Conservation (phyloP, 2,113 vertebrate species). For the Heptranchias perlo region DNA sequence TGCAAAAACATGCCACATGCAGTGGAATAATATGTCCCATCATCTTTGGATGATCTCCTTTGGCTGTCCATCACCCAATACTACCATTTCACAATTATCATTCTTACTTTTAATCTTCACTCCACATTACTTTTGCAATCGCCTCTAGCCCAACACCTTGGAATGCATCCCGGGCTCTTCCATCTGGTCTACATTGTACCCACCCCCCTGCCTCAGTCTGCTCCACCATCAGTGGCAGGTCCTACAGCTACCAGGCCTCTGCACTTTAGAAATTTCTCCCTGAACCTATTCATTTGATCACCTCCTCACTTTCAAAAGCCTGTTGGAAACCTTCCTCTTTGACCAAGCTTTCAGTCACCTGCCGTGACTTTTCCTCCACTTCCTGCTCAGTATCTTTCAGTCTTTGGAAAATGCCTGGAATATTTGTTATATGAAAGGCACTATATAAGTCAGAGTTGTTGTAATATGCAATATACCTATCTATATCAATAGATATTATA, state of each 20-base stretch:
- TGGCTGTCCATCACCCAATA: too few species aligned
- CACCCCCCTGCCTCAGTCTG: neutral
- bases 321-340: neutral
- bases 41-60: too few species aligned
- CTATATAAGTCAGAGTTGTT: too few species aligned
- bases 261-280: neutral
- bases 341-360: neutral
- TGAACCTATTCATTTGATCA: neutral
- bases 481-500: neutral
- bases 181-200: neutral
- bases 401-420: neutral
- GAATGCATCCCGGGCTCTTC: neutral
- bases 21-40: too few species aligned
- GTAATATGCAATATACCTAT: too few species aligned
- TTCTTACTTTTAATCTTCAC: too few species aligned
- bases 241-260: neutral
- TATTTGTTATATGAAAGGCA: neutral
- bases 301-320: neutral
- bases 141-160: too few species aligned
- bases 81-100: too few species aligned
- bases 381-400: neutral
- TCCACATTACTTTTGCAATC: too few species aligned
- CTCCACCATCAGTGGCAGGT: neutral
- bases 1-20: too few species aligned
- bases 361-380: neutral